These are phyloP conservation scores for Poecilus cupreus DNA, from an alignment of 2,888 invertebrate genomes.

Conservation along the genomic window DNA sequence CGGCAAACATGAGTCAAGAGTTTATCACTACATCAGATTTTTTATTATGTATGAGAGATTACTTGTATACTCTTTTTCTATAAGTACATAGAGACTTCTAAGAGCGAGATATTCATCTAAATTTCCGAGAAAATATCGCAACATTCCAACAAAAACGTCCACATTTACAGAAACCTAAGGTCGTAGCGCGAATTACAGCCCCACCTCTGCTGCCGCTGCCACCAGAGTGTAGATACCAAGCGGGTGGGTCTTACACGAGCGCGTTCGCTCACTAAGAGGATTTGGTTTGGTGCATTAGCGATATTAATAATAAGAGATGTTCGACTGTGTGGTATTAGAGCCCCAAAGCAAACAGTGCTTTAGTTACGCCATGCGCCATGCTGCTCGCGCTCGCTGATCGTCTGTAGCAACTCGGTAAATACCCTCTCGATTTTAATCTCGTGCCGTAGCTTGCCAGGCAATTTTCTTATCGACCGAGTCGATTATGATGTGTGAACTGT, in stretches of 20 bases:
- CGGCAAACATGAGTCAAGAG: too few species aligned
- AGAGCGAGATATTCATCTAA: too few species aligned
- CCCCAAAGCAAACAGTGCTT: conserved; percentile 32
- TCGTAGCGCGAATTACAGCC: too few species aligned
- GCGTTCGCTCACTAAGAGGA: conserved; percentile 47
- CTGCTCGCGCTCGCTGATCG: background rate
- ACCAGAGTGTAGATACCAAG: background rate
- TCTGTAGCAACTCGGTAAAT: conserved; percentile 12
- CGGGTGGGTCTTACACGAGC: conserved; percentile 12
- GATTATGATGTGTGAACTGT: conserved; percentile 40
- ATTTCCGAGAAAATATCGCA: too few species aligned
- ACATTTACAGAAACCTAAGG: too few species aligned
- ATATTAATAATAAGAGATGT: conserved; percentile 62
- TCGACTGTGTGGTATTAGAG: conserved; percentile 48
- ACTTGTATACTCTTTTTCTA: too few species aligned
- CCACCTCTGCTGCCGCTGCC: too few species aligned
- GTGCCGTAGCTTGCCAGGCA: conserved; percentile 14
- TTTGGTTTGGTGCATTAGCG: conserved; percentile 61
- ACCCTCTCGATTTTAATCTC: conserved; percentile 45
- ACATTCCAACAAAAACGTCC: too few species aligned
- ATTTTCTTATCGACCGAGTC: conserved; percentile 47
- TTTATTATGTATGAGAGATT: too few species aligned
- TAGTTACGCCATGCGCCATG: background rate
- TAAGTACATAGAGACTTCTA: too few species aligned
- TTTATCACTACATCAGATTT: too few species aligned